Conservation (phyloP, 2,797 vertebrate genomes). For the Microctenopoma steveboyesi region DNA sequence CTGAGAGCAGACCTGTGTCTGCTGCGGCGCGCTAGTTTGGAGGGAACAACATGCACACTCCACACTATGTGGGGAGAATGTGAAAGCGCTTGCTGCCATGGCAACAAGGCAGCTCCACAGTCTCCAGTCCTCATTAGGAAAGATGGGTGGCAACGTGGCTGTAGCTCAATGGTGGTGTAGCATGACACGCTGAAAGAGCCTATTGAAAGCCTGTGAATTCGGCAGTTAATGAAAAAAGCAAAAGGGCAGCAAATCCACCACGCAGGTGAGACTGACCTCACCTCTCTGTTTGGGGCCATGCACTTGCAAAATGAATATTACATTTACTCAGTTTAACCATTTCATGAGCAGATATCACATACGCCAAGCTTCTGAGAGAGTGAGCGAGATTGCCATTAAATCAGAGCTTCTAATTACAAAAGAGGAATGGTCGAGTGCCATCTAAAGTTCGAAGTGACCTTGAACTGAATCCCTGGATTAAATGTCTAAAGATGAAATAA, state of each 20-base stretch:
- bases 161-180: slow-evolving; percentile 76
- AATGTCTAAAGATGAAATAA: slow-evolving; percentile 22
- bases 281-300: slow-evolving; percentile 23
- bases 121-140: slow-evolving; percentile 81
- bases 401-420: slow-evolving; percentile 16
- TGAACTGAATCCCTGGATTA: slow-evolving; percentile 37
- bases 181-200: slow-evolving; percentile 78
- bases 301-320: slow-evolving; percentile 16
- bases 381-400: not conserved
- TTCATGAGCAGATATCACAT: slow-evolving; percentile 1
- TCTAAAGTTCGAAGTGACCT: slow-evolving; percentile 40
- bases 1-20: slow-evolving; percentile 65
- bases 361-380: not conserved
- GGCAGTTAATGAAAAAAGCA: slow-evolving; percentile 72
- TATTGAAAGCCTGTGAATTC: slow-evolving; percentile 76
- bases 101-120: slow-evolving; percentile 84
- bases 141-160: slow-evolving; percentile 77
- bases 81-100: slow-evolving; percentile 83
- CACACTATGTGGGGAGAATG: slow-evolving; percentile 82
- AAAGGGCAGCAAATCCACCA: slow-evolving; percentile 51
- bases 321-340: slow-evolving; percentile 12
- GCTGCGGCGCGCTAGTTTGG: slow-evolving; percentile 61
- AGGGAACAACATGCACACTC: slow-evolving; percentile 70
- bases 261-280: slow-evolving; percentile 63
- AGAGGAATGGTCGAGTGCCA: slow-evolving; percentile 8